phyloP scores from a whole-genome alignment of 2,888 invertebrate species.

The Pemphredon lugubris region DNA sequence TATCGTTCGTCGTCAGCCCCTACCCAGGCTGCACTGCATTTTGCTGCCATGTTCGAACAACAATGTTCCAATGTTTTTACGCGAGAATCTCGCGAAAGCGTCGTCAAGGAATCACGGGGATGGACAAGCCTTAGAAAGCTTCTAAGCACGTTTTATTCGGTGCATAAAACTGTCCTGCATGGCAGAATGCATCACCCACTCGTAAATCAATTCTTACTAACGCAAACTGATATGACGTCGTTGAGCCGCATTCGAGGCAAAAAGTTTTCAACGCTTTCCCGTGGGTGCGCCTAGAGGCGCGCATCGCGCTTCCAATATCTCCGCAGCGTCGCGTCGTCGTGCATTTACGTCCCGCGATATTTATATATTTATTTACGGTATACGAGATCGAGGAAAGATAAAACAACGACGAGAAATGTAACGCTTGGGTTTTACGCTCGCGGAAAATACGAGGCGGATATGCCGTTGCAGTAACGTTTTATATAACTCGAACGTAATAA shows the following conservation, averaged over 20 bases:
- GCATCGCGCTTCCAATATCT: no score
- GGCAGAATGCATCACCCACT: not conserved
- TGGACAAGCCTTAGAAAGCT: slow-evolving; percentile 4
- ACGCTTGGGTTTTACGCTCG: not conserved
- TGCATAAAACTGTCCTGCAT: slow-evolving; percentile 36
- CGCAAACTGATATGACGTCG: slow-evolving; percentile 15
- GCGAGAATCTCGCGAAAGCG: no score
- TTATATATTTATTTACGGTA: not conserved
- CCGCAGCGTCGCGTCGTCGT: no score
- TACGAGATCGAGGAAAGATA: slow-evolving; percentile 4
- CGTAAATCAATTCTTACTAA: slow-evolving; percentile 17
- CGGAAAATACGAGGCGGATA: not conserved
- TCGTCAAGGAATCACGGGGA: not conserved
- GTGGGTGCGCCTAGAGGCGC: no score
- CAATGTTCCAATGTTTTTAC: no score
- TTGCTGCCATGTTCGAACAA: no score
- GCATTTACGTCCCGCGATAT: no score
- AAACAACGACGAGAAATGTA: not conserved
- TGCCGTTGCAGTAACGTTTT: slow-evolving; percentile 17
- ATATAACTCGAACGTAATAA: slow-evolving; percentile 22
- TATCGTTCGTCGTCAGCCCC: no score
- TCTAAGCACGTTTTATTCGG: slow-evolving; percentile 33
- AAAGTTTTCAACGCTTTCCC: not conserved
- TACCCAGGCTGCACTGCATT: no score
- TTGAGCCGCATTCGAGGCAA: not conserved